Evolutionary conservation across 1,140 invertebrate species (phyloP).

Genomic region (Heliconius congener): DNA sequence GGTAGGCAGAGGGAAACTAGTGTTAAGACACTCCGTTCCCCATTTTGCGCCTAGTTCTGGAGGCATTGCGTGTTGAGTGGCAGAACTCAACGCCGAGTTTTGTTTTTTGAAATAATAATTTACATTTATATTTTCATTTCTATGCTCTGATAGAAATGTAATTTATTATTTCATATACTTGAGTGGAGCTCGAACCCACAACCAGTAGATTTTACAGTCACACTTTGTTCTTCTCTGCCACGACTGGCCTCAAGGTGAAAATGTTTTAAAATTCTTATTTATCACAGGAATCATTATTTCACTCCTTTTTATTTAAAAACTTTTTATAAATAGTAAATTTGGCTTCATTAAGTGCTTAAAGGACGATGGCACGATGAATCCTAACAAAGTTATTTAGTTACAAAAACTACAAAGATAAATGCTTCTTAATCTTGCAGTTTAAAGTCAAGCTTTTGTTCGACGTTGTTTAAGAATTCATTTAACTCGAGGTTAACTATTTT

Average conservation of each 20-base stretch:
- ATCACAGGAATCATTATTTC: neutral
- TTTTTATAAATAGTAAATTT: neutral
- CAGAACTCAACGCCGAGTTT: no score
- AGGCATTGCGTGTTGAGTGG: no score
- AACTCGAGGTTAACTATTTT: neutral
- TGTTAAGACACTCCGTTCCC: no score
- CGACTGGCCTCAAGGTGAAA: no score
- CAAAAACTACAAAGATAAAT: slow-evolving; percentile 11
- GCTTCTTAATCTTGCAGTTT: neutral
- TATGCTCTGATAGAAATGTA: no score
- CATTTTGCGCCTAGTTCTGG: no score
- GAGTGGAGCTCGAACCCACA: no score
- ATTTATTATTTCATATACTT: no score
- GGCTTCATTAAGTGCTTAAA: neutral
- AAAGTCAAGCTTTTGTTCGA: slow-evolving; percentile 5
- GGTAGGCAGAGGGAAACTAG: no score
- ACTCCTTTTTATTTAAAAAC: neutral
- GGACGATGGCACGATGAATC: neutral
- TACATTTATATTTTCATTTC: no score
- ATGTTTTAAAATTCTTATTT: neutral
- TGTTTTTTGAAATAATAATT: no score
- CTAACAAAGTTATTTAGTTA: slow-evolving; percentile 8
- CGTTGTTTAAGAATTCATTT: slow-evolving; percentile 6
- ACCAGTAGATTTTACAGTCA: no score
- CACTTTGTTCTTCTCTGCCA: neutral